These are phyloP conservation scores for Falcunculus frontatus DNA, from an alignment of 2,113 vertebrate species.

Conservation along the genomic window DNA sequence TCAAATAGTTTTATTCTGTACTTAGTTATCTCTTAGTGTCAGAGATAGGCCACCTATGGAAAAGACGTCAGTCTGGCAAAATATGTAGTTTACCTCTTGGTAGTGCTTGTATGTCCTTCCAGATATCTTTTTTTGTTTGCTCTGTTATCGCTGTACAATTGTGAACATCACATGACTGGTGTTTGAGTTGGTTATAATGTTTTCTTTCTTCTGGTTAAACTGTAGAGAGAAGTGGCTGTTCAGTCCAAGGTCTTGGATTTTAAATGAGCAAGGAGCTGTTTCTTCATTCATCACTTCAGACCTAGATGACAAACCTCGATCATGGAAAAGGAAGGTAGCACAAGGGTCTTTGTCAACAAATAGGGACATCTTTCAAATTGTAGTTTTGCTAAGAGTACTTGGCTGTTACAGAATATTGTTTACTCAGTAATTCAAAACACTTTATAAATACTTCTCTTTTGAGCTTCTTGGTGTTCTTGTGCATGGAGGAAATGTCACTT, in stretches of 20 bases:
- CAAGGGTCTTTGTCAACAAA: background rate
- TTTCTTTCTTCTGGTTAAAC: constrained; percentile 26
- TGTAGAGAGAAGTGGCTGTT: background rate
- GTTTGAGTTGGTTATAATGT: background rate
- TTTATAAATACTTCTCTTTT: background rate
- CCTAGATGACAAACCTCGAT: background rate
- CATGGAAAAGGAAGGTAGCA: background rate
- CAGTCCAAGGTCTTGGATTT: constrained; percentile 33
- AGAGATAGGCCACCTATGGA: background rate
- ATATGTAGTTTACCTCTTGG: background rate
- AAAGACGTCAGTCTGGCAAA: background rate
- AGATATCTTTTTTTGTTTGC: background rate
- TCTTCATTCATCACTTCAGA: background rate
- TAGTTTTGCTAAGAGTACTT: background rate
- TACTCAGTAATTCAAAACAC: background rate
- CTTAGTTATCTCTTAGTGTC: background rate
- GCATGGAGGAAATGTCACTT: background rate
- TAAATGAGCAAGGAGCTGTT: background rate
- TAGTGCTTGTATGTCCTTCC: background rate
- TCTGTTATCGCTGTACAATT: background rate
- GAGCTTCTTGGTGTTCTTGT: background rate
- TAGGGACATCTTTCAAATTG: background rate
- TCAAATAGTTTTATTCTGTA: background rate
- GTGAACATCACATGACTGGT: background rate
- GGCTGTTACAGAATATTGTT: background rate